A percentile compares a stretch with the other conserved stretches of the same genome.
Conservation (phyloP, 2,888 invertebrate species). For the Tetramorium bicarinatum region DNA sequence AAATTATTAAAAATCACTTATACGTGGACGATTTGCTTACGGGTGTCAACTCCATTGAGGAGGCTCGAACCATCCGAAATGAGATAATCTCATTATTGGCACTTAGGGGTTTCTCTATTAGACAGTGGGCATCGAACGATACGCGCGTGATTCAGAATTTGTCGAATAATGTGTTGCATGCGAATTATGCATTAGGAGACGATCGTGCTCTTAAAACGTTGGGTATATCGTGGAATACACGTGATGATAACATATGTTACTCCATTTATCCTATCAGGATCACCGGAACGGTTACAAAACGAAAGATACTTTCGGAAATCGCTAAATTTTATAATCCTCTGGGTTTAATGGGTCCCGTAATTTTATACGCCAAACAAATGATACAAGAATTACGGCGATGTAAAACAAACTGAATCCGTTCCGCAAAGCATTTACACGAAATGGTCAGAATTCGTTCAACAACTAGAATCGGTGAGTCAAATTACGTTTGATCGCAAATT, state of each 20-base stretch:
- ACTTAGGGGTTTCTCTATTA: not conserved
- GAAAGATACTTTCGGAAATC: no score
- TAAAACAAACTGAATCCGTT: no score
- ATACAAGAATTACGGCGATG: no score
- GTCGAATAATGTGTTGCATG: accelerated
- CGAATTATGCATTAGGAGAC: not conserved
- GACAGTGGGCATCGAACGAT: slow-evolving; percentile 6
- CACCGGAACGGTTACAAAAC: no score
- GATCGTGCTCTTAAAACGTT: not conserved
- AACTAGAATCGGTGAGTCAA: no score
- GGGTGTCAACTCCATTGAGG: accelerated
- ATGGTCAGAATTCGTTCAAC: no score
- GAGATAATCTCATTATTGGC: not conserved
- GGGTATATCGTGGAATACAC: not conserved
- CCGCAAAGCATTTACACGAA: no score
- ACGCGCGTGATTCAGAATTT: not conserved
- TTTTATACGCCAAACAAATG: no score
- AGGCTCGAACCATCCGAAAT: not conserved
- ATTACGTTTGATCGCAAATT: no score
- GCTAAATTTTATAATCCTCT: no score
- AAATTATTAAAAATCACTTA: accelerated
- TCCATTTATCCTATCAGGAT: accelerated
- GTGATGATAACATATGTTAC: not conserved
- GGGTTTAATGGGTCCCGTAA: no score
- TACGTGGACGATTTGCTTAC: not conserved